These are phyloP conservation scores for Melangyna quadrimaculata DNA, from an alignment of 2,888 invertebrate species.

Conservation along the genomic window DNA sequence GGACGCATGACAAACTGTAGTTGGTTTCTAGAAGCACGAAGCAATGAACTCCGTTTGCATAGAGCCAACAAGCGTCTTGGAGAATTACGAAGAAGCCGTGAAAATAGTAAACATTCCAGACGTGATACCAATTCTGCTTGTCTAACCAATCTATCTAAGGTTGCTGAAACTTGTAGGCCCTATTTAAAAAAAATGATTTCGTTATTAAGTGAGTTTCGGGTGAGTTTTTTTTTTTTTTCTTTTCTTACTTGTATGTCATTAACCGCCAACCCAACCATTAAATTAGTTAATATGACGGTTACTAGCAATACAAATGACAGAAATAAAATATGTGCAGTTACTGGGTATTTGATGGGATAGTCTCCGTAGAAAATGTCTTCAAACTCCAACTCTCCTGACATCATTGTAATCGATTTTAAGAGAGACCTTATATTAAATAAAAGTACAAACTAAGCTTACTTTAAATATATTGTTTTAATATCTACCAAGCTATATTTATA, in stretches of 20 bases:
- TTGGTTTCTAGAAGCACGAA: conserved; percentile 89
- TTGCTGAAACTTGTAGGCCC: conserved; percentile 90
- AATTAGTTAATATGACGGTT: conserved; percentile 90
- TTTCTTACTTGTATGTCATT: conserved; percentile 87
- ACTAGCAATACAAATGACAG: conserved; percentile 89
- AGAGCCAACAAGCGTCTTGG: conserved; percentile 85
- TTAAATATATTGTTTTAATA: not conserved
- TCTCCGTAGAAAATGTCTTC: conserved; percentile 90
- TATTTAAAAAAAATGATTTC: not conserved
- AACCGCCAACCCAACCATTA: conserved; percentile 92
- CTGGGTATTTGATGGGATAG: conserved; percentile 84
- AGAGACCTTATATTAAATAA: conserved; percentile 78
- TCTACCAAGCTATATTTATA: conserved; percentile 82
- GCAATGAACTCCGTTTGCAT: conserved; percentile 87
- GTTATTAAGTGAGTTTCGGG: not conserved
- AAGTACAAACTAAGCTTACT: too few species aligned
- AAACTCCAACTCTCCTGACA: conserved; percentile 93
- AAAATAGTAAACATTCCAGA: conserved; percentile 91
- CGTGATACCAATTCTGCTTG: conserved; percentile 92
- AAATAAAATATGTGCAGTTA: conserved; percentile 89
- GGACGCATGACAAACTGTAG: conserved; percentile 89
- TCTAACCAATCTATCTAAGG: conserved; percentile 89
- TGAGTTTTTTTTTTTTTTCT: conserved; percentile 77
- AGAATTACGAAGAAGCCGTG: conserved; percentile 86
- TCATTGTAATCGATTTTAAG: conserved; percentile 92